Percentiles rank a stretch among this genome's conserved stretches.
These are phyloP conservation scores for Alcis repandata DNA, from an alignment of 2,888 invertebrate genomes.

Conservation along the genomic window DNA sequence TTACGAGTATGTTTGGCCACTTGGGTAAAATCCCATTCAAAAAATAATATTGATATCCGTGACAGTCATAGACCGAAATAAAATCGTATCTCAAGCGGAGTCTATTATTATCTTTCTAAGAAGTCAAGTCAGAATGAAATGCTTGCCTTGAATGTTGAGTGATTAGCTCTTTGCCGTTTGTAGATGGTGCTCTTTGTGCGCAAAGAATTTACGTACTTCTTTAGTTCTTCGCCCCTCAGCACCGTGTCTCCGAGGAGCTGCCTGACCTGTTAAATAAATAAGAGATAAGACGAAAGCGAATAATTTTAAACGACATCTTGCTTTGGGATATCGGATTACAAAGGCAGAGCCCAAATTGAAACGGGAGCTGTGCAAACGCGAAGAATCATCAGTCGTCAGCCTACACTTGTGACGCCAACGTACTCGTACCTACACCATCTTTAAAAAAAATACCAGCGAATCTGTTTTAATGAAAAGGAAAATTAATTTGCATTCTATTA, in stretches of 20 bases:
- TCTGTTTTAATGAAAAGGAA: constrained; percentile 14
- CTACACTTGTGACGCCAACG: neutral
- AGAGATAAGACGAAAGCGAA: constrained; percentile 36
- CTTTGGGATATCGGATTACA: constrained; percentile 16
- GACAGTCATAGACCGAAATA: neutral
- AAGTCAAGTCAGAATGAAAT: constrained; percentile 41
- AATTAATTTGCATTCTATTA: constrained; percentile 32
- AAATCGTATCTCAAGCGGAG: neutral
- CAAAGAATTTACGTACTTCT: constrained; percentile 93
- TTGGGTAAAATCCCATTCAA: no score
- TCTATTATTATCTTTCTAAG: constrained; percentile 33
- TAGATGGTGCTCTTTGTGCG: constrained; percentile 93
- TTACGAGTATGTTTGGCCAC: no score
- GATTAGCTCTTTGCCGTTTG: constrained; percentile 92
- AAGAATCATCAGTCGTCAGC: neutral
- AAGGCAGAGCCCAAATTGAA: constrained; percentile 20
- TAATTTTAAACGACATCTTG: constrained; percentile 22
- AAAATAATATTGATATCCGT: no score
- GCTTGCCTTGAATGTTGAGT: constrained; percentile 89
- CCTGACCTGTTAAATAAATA: constrained; percentile 67
- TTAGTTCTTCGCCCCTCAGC: constrained; percentile 93
- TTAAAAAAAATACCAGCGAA: neutral
- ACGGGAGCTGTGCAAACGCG: constrained; percentile 3
- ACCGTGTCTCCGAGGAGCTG: constrained; percentile 89
- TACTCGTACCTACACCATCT: neutral